Evolutionary conservation across 1,140 invertebrate species (phyloP), one percentile per base, ranked within the genome.

Genomic region (Thaumetopoea pityocampa): DNA sequence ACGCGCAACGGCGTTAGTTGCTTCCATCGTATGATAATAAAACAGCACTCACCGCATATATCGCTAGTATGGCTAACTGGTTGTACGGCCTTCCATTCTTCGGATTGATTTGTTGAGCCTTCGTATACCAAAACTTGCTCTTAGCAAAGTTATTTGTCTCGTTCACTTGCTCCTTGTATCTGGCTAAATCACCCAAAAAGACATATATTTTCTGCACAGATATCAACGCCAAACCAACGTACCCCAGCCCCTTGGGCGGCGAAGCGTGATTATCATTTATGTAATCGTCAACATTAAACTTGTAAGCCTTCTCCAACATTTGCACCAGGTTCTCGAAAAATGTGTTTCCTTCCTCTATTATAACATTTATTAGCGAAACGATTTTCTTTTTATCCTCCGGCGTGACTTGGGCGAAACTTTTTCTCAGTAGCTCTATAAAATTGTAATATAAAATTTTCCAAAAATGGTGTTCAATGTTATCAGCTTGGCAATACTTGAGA

Each of bases 11-110:
- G n/a, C n/a, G n/a, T n/a, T n/a, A n/a, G n/a, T n/a, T n/a, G n/a
- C n/a, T n/a, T n/a, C n/a, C n/a, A n/a, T n/a, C n/a, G 12, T 26
- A 26, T 27, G 5, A 28, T 11, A 5, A 29, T 20, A 1, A 16
- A 29, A 37, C 12, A 28, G 37, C 70, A 89, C 92, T 90, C 89
- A 97, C 95, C 27, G 92, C 91, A 83, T 94, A 95, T 55, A 96
- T 88, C 9, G 96, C 94, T 60, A 99, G 85, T 58, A 98, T 89
- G n/a, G 96, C 97, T 47, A 99, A 85, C 72, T 98, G 96, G 84
- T 97, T 96, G 68, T 97, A 99, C 7, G 96, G 96, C 44, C 93
- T 89, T 16, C 96, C 96, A 87, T 98, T 98, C 83, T 97, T 96
- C 1, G 96, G 96, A 80, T 97, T 95, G 10, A 98, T 90, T 78